Conservation (phyloP, 2,888 invertebrate species). For the Chydorus sphaericus region DNA sequence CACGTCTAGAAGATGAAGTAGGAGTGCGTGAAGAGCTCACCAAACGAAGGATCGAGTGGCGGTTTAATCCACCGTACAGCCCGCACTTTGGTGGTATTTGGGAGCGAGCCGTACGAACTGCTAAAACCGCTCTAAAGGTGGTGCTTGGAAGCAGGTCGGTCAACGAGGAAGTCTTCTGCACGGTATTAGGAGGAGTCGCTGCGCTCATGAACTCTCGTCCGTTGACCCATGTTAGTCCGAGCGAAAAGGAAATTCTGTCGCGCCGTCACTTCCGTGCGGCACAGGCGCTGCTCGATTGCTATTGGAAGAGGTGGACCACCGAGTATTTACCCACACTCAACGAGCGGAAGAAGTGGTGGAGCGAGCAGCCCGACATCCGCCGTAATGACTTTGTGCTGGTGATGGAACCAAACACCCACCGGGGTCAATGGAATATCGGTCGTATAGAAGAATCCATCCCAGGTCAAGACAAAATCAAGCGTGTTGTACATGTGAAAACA, state of each 20-base stretch:
- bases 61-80: constrained; percentile 17
- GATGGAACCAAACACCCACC: not conserved
- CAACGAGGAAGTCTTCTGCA: constrained; percentile 13
- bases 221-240: constrained; percentile 2
- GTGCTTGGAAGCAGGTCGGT: not conserved
- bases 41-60: constrained; percentile 14
- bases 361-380: not conserved
- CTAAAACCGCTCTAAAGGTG: not conserved
- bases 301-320: not conserved
- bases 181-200: constrained; percentile 12
- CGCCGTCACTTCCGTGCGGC: not conserved
- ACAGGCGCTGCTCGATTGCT: not conserved
- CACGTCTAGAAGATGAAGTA: not conserved
- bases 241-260: not conserved
- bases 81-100: constrained; percentile 17
- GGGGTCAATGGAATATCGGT: constrained; percentile 1
- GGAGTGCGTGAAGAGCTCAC: not conserved
- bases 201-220: constrained; percentile 7
- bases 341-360: constrained; percentile 6
- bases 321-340: not conserved
- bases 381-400: not conserved
- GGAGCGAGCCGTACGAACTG: constrained; percentile 2
- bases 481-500: not conserved
- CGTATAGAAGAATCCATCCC: not conserved
- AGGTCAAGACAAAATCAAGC: not conserved